A percentile compares a stretch with the other conserved stretches of the same genome.
phyloP scores from a whole-genome alignment of 2,797 vertebrate species.

The Apogon hyalosoma region DNA sequence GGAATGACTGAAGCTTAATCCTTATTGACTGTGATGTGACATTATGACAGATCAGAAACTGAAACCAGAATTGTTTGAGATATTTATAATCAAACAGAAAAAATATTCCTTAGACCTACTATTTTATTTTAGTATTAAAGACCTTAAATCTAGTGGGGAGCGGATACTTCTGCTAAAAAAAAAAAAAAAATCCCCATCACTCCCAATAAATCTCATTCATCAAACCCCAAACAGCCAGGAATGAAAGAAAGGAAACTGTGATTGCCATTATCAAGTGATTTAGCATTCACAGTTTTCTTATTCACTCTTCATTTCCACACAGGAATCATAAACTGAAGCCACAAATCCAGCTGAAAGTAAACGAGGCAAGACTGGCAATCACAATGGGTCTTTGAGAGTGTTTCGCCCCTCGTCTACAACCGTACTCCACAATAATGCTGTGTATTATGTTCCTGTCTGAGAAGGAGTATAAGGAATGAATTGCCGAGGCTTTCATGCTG shows the following conservation, averaged over 20 bases:
- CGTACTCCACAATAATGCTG: slow-evolving; percentile 72
- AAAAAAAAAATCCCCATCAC: neutral
- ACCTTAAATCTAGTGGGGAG: slow-evolving; percentile 7
- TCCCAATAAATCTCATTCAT: slow-evolving; percentile 48
- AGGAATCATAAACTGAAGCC: slow-evolving; percentile 61
- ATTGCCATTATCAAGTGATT: slow-evolving; percentile 61
- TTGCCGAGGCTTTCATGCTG: slow-evolving; percentile 77
- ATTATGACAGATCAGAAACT: neutral
- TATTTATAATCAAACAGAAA: slow-evolving; percentile 9
- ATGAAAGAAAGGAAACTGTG: slow-evolving; percentile 33
- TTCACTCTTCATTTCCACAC: slow-evolving; percentile 61
- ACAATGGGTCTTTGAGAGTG: slow-evolving; percentile 76
- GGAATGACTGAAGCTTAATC: neutral
- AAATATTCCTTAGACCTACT: neutral
- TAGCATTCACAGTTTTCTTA: slow-evolving; percentile 53
- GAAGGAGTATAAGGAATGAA: slow-evolving; percentile 71
- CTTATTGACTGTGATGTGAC: neutral
- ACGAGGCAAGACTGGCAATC: slow-evolving; percentile 66
- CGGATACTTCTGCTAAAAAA: slow-evolving; percentile 10
- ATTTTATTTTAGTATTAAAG: slow-evolving; percentile 16
- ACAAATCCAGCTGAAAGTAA: slow-evolving; percentile 69
- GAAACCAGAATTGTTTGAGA: slow-evolving; percentile 7
- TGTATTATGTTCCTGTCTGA: slow-evolving; percentile 72
- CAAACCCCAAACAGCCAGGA: slow-evolving; percentile 32
- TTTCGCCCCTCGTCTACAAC: slow-evolving; percentile 76